A percentile compares a stretch with the other conserved stretches of the same genome.
These are phyloP conservation scores for Aplocera efformata DNA, from an alignment of 2,888 invertebrate species.

Conservation along the genomic window DNA sequence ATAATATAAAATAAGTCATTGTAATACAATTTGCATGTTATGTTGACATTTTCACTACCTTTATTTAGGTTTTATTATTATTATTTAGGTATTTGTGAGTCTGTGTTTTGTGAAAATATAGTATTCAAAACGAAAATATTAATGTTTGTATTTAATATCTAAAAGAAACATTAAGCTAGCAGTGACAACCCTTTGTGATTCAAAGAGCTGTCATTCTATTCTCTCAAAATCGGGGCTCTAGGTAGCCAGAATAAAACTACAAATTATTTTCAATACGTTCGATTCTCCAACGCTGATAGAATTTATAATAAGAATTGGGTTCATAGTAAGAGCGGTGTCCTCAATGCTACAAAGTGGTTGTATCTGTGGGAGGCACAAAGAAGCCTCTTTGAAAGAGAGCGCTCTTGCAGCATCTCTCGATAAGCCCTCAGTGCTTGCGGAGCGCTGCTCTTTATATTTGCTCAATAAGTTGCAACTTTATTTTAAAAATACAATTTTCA, in stretches of 20 bases:
- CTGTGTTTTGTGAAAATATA: no score
- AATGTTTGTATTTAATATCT: no score
- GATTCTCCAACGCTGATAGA: constrained; percentile 20
- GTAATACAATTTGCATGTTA: background rate
- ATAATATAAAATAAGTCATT: background rate
- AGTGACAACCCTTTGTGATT: no score
- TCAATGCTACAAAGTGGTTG: constrained; percentile 53
- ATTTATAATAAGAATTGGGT: constrained; percentile 16
- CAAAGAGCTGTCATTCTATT: no score
- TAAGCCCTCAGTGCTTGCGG: constrained; percentile 48
- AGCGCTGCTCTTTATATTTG: constrained; percentile 45
- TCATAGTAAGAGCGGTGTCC: constrained; percentile 35
- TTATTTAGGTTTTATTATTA: no score
- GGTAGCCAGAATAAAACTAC: no score
- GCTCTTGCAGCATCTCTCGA: constrained; percentile 64
- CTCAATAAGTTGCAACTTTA: constrained; percentile 42
- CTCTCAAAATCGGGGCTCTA: no score
- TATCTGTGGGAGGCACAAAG: constrained; percentile 61
- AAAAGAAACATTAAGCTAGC: no score
- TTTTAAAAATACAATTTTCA: constrained; percentile 31
- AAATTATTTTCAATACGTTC: constrained; percentile 15
- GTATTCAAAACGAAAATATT: no score
- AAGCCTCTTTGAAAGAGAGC: constrained; percentile 62
- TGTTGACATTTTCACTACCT: constrained; percentile 7
- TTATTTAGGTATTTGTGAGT: no score